Percentiles rank a stretch among this genome's conserved stretches.
Evolutionary conservation across 64 coral and sea anemone species (phyloP).

Genomic region (Platygyra sinensis): DNA sequence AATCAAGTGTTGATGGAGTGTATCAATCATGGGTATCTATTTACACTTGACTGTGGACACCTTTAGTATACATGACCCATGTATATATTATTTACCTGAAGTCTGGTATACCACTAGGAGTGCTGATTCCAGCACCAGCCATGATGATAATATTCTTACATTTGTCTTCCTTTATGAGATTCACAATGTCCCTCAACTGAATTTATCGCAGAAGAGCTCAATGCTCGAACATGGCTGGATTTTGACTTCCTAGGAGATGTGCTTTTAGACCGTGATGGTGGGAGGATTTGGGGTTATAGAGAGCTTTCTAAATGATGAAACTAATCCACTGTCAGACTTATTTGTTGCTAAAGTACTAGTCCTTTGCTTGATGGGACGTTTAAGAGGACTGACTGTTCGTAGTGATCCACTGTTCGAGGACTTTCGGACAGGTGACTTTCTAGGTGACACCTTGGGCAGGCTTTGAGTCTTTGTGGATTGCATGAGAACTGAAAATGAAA

Average conservation of each 20-base stretch:
- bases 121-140: conserved; percentile 89
- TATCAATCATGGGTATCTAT: too few relatives aligned
- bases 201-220: conserved; percentile 41
- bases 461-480: conserved; percentile 45
- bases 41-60: too few relatives aligned
- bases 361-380: conserved; percentile 17
- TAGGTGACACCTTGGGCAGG: conserved; percentile 25
- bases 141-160: conserved; percentile 91
- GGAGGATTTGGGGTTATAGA: conserved; percentile 61
- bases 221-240: conserved; percentile 36
- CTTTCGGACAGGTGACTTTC: conserved; percentile 14
- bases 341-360: background rate
- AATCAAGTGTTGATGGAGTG: too few relatives aligned
- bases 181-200: conserved; percentile 78
- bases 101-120: conserved; percentile 89
- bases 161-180: conserved; percentile 72
- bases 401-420: conserved; percentile 15
- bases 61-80: too few relatives aligned
- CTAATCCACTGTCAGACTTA: conserved; percentile 65
- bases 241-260: conserved; percentile 52
- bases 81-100: conserved; percentile 59
- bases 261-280: conserved; percentile 46
- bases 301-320: conserved; percentile 70
- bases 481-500: conserved; percentile 19
- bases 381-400: background rate